phyloP scores from a whole-genome alignment of 2,113 vertebrate genomes.

The Felis chaus region DNA sequence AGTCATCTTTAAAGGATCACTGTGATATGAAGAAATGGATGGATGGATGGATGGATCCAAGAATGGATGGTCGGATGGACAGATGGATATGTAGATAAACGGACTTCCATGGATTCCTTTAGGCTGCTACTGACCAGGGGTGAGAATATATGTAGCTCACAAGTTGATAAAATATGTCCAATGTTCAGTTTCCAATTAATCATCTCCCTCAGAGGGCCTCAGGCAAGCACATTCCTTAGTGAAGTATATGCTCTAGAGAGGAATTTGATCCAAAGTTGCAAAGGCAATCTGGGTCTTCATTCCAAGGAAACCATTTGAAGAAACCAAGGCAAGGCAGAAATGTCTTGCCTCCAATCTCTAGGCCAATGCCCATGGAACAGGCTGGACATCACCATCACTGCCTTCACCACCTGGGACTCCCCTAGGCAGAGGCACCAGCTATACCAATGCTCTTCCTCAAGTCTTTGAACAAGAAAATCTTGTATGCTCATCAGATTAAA shows the following conservation, averaged over 20 bases:
- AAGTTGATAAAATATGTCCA: not conserved
- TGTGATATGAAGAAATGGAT: not conserved
- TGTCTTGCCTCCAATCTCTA: not conserved
- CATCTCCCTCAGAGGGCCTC: not conserved
- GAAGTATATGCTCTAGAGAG: not conserved
- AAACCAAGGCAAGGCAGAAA: not conserved
- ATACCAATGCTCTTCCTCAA: not conserved
- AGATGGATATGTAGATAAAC: not conserved
- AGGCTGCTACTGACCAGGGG: not conserved
- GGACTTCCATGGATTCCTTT: not conserved
- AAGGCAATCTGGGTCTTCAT: not conserved
- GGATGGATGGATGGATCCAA: no score
- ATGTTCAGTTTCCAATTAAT: not conserved
- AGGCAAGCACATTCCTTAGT: not conserved
- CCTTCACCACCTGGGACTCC: not conserved
- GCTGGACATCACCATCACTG: not conserved
- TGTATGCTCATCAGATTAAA: not conserved
- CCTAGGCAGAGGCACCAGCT: not conserved
- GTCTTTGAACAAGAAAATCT: not conserved
- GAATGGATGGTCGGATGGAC: not conserved
- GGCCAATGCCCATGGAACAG: not conserved
- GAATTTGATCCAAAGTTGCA: not conserved
- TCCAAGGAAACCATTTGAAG: not conserved
- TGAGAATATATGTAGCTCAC: not conserved
- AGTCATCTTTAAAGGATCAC: not conserved